These are phyloP conservation scores for Chalcosyrphus nemorum DNA, from an alignment of 2,888 invertebrate genomes.

Conservation along the genomic window DNA sequence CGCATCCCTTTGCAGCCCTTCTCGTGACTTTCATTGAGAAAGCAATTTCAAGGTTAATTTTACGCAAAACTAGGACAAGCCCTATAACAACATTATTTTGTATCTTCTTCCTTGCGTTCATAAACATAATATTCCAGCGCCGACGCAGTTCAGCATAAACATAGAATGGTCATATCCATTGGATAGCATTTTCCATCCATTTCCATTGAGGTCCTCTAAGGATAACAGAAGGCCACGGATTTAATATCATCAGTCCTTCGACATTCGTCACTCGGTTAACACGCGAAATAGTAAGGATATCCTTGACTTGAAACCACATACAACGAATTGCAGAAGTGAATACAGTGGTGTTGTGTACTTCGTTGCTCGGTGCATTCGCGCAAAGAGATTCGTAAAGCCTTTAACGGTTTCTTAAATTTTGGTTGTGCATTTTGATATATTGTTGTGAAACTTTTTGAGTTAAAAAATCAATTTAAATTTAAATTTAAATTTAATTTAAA, in stretches of 20 bases:
- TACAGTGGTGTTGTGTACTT: not conserved
- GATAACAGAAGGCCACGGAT: conserved; percentile 13
- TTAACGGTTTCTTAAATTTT: conserved; percentile 4
- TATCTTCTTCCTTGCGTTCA: not conserved
- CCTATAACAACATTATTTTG: not conserved
- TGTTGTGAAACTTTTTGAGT: not conserved
- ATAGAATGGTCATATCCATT: conserved; percentile 22
- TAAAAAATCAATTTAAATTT: not conserved
- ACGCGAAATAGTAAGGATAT: conserved; percentile 10
- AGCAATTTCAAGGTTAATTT: conserved; percentile 59
- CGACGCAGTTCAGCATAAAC: conserved; percentile 7
- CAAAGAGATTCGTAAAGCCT: not conserved
- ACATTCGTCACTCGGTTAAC: conserved; percentile 21
- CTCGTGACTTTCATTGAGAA: conserved; percentile 46
- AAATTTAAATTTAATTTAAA: not conserved
- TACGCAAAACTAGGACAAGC: conserved; percentile 37
- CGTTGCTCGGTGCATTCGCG: not conserved
- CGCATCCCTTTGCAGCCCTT: not conserved
- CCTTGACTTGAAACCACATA: not conserved
- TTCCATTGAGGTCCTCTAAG: conserved; percentile 29
- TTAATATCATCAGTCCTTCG: conserved; percentile 32
- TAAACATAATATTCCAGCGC: conserved; percentile 28
- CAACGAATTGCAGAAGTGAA: conserved; percentile 19
- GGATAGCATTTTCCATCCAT: not conserved
- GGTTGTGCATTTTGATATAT: conserved; percentile 27